Conservation (phyloP, 2,888 invertebrate species). For the Deilephila elpenor region DNA sequence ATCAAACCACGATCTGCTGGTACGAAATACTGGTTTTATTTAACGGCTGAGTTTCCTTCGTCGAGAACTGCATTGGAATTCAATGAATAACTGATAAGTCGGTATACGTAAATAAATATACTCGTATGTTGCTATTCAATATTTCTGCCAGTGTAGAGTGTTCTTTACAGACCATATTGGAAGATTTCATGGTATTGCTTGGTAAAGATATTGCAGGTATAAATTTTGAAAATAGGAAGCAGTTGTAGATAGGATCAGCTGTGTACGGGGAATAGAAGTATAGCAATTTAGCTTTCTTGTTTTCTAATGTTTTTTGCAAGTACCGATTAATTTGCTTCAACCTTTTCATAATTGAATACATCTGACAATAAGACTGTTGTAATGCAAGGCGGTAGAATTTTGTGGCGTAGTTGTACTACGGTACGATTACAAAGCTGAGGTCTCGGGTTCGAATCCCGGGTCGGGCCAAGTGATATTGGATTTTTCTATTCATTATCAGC, state of each 20-base stretch:
- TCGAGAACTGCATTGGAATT: slow-evolving; percentile 31
- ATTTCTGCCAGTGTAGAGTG: slow-evolving; percentile 12
- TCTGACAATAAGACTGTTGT: too few species aligned
- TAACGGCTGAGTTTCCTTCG: slow-evolving; percentile 15
- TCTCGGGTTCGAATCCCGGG: too few species aligned
- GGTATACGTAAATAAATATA: slow-evolving; percentile 16
- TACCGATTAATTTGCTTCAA: background rate
- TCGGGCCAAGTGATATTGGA: too few species aligned
- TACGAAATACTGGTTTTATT: background rate
- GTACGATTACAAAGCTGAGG: too few species aligned
- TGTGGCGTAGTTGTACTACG: too few species aligned
- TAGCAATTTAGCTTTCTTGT: background rate
- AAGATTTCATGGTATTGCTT: slow-evolving; percentile 11
- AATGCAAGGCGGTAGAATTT: too few species aligned
- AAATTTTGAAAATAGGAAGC: slow-evolving; percentile 17
- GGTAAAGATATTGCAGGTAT: slow-evolving; percentile 10
- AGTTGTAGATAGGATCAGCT: background rate
- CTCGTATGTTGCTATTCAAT: slow-evolving; percentile 7
- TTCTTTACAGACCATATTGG: slow-evolving; percentile 20
- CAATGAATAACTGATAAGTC: slow-evolving; percentile 46
- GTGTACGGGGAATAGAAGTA: background rate
- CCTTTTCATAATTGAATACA: too few species aligned
- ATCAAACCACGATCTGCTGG: background rate
- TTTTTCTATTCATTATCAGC: too few species aligned
- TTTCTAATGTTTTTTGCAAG: background rate